Conservation (phyloP, 2,797 vertebrate species). For the Cercopithecus mitis region DNA sequence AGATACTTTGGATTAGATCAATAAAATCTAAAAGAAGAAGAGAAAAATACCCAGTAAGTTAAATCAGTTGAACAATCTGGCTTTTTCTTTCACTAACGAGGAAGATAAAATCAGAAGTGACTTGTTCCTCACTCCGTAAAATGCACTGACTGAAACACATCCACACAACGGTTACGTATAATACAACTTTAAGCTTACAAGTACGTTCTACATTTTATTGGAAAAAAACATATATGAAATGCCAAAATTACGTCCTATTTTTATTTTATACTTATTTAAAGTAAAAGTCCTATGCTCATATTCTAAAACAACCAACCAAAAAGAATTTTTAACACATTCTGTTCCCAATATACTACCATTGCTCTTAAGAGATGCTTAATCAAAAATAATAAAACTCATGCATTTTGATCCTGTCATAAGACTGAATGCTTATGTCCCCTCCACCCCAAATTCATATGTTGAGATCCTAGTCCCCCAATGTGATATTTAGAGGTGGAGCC, state of each 20-base stretch:
- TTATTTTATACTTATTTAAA: slow-evolving; percentile 13
- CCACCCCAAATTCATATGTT: not conserved
- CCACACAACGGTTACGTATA: not conserved
- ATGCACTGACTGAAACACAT: not conserved
- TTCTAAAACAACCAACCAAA: not conserved
- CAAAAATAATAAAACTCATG: not conserved
- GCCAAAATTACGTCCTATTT: not conserved
- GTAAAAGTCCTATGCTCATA: not conserved
- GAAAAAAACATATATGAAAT: not conserved
- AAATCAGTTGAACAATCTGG: slow-evolving; percentile 31
- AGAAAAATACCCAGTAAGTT: slow-evolving; percentile 56
- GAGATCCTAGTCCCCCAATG: not conserved
- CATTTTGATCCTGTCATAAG: not conserved
- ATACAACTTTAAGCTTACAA: slow-evolving; percentile 8
- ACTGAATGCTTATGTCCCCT: not conserved
- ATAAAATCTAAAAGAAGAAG: slow-evolving; percentile 80
- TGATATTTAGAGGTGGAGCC: not conserved
- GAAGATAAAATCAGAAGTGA: not conserved
- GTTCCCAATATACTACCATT: not conserved
- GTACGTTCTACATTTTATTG: slow-evolving; percentile 5
- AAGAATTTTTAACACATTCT: not conserved
- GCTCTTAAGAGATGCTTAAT: slow-evolving; percentile 10
- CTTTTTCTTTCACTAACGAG: not conserved
- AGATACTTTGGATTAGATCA: slow-evolving; percentile 63
- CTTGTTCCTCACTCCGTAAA: not conserved